A percentile compares a stretch with the other conserved stretches of the same genome.
phyloP scores from a whole-genome alignment of 2,113 vertebrate genomes.

The Clarias macrocephalus region DNA sequence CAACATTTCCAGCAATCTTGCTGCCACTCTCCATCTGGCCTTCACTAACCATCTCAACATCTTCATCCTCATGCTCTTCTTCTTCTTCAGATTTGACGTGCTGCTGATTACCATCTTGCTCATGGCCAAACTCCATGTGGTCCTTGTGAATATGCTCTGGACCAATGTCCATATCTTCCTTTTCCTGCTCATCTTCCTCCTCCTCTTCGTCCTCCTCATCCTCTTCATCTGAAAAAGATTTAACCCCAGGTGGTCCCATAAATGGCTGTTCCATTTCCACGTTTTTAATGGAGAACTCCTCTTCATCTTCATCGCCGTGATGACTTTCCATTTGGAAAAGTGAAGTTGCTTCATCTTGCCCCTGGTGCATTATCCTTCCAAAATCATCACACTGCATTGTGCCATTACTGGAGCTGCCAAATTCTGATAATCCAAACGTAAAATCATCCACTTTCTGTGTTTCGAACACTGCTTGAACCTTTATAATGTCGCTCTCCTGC shows the following conservation, averaged over 20 bases:
- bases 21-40: conserved; percentile 66
- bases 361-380: conserved; percentile 67
- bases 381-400: conserved; percentile 67
- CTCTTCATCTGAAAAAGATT: conserved; percentile 69
- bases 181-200: conserved; percentile 65
- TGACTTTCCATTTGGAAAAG: conserved; percentile 40
- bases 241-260: conserved; percentile 73
- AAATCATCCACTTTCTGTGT: conserved; percentile 58
- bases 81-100: conserved; percentile 47
- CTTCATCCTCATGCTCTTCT: conserved; percentile 70
- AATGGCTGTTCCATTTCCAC: conserved; percentile 69
- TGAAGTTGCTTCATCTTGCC: conserved; percentile 56
- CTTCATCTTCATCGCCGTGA: conserved; percentile 57
- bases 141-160: conserved; percentile 67
- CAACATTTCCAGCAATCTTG: conserved; percentile 62
- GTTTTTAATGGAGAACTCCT: conserved; percentile 66
- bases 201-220: conserved; percentile 63
- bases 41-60: conserved; percentile 75
- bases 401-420: conserved; percentile 59
- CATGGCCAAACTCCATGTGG: conserved; percentile 69
- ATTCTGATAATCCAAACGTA: conserved; percentile 57
- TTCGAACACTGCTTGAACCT: conserved; percentile 60
- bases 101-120: conserved; percentile 64
- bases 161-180: conserved; percentile 69
- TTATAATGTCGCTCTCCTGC: conserved; percentile 64